Percentiles rank a stretch among this genome's conserved stretches.
These are phyloP conservation scores for Dipodomys spectabilis DNA, from an alignment of 2,113 vertebrate genomes.

Conservation along the genomic window DNA sequence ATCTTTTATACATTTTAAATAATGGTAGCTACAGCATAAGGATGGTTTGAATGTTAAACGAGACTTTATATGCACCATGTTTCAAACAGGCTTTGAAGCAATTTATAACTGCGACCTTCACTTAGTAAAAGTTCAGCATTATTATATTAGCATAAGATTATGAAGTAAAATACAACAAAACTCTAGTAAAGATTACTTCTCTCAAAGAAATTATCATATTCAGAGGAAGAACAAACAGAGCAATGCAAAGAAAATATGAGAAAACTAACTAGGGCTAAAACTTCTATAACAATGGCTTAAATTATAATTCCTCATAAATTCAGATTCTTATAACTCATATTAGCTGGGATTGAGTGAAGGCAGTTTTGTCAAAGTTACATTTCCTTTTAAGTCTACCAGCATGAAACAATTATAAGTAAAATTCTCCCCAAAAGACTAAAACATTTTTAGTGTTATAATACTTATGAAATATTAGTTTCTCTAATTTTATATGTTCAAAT, in stretches of 20 bases:
- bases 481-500: no score
- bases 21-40: not conserved
- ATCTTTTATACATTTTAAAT: not conserved
- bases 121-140: not conserved
- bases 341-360: not conserved
- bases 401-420: conserved; percentile 5
- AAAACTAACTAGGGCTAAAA: not conserved
- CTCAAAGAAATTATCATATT: not conserved
- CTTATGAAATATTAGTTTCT: not conserved
- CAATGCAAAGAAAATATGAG: not conserved
- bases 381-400: not conserved
- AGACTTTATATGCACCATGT: not conserved
- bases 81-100: not conserved
- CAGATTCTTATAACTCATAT: not conserved
- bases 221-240: not conserved
- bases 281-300: not conserved
- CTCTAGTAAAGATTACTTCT: not conserved
- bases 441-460: not conserved
- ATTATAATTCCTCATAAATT: conserved; percentile 11
- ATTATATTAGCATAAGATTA: not conserved
- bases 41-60: not conserved
- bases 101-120: not conserved
- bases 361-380: not conserved
- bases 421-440: not conserved
- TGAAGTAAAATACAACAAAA: not conserved